A percentile compares a stretch with the other conserved stretches of the same genome.
phyloP scores from a whole-genome alignment of 2,797 vertebrate species.

The Squalus acanthias region DNA sequence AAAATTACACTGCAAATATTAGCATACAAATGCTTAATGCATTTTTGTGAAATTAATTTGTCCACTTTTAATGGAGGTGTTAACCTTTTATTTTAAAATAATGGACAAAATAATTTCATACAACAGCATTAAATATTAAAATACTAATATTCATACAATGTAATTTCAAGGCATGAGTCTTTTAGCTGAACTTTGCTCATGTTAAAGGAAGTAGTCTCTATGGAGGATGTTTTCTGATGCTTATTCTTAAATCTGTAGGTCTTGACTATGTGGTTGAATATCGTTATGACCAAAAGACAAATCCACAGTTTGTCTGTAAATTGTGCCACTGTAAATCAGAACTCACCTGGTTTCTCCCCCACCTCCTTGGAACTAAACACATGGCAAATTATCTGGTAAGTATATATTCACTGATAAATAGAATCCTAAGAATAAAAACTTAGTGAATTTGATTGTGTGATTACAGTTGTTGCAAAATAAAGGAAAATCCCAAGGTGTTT shows the following conservation, averaged over 20 bases:
- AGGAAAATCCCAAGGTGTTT: too few species aligned
- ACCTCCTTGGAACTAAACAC: constrained; percentile 8
- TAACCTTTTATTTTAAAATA: not conserved
- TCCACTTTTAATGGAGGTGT: not conserved
- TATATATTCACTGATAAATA: not conserved
- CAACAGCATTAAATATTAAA: not conserved
- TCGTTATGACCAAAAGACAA: constrained; percentile 44
- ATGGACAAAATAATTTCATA: not conserved
- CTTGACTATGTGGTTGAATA: constrained; percentile 72
- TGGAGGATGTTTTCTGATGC: not conserved
- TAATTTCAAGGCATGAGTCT: not conserved
- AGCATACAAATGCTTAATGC: not conserved
- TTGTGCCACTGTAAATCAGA: constrained; percentile 18
- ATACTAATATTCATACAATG: not conserved
- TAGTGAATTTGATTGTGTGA: not conserved
- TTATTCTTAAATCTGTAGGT: constrained; percentile 51
- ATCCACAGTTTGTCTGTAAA: constrained; percentile 14
- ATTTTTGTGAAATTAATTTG: not conserved
- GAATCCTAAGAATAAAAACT: not conserved
- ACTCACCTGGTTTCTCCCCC: not conserved
- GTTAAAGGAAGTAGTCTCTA: not conserved
- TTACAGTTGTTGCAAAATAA: not conserved
- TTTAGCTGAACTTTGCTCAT: not conserved
- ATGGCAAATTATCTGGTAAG: constrained; percentile 31
- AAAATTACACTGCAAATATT: not conserved